These are phyloP conservation scores for Ditula angustiorana DNA, from an alignment of 2,888 invertebrate species.

Conservation along the genomic window DNA sequence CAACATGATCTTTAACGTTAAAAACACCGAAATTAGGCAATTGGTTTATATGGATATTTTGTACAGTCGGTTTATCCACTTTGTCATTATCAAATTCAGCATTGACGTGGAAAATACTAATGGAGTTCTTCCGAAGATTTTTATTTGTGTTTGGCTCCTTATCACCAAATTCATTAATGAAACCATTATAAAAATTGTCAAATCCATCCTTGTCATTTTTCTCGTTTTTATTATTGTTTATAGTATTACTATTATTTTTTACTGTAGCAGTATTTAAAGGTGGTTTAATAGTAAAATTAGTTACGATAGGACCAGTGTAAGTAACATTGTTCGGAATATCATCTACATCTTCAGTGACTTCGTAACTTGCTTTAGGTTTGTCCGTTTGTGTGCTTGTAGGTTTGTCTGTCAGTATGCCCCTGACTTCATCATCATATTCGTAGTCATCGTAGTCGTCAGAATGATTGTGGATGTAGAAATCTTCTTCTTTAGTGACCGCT, in stretches of 20 bases:
- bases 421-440: constrained; percentile 10
- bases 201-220: constrained; percentile 38
- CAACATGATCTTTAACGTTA: constrained; percentile 54
- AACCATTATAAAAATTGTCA: neutral
- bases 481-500: constrained; percentile 12
- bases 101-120: constrained; percentile 55
- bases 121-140: constrained; percentile 43
- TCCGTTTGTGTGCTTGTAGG: constrained; percentile 12
- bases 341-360: constrained; percentile 66
- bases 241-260: constrained; percentile 33
- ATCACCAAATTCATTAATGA: neutral
- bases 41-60: constrained; percentile 30
- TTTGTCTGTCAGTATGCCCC: constrained; percentile 7
- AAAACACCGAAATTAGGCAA: constrained; percentile 44
- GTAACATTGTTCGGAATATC: constrained; percentile 65
- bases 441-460: constrained; percentile 27
- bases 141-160: neutral
- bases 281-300: constrained; percentile 52
- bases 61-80: constrained; percentile 43
- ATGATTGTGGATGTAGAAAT: constrained; percentile 23
- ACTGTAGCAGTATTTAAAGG: constrained; percentile 55
- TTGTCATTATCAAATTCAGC: constrained; percentile 53
- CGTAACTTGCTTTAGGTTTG: constrained; percentile 50
- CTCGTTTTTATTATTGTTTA: constrained; percentile 27
- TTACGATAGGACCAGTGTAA: constrained; percentile 51